Evolutionary conservation across 2,888 invertebrate species (phyloP), one percentile per base, ranked within the genome.

Genomic region (Nemoura dubitans): DNA sequence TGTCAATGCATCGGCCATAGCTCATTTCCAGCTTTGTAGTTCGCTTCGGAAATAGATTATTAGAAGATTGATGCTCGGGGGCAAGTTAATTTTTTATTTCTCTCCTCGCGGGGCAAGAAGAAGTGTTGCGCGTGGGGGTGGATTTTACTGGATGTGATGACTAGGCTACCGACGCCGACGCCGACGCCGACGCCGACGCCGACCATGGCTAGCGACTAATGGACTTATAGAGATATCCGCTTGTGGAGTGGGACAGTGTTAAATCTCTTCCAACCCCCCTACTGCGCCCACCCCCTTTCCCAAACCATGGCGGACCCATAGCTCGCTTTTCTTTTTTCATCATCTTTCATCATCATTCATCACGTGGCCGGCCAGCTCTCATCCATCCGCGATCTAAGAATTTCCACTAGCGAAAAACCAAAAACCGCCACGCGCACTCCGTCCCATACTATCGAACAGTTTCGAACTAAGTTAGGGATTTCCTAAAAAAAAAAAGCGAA

Each of bases 341-440:
- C 87, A 87, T 87, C 87, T 77, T 87, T 87, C 87, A 87, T 87
- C 84, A 87, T 86, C 86, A 86, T 83, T 76, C 83, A 83, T 76
- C 86, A 86, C 78, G 26, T 78, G 7, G 21, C 28, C 26, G 28
- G 78, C 26, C 25, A n/a, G n/a, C 28, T 26, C 26, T 78, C 27
- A 78, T 7, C 78, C 26, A 26, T 28, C 78, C 27, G 16, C 78
- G 78, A 78, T 26, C 78, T 26, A 78, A 78, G 27, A 78, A 14
- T 78, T 14, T 28, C 26, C 28, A 28, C 78, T 10, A 59, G 59
- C 59, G 59, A 59, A 59, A 59, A 59, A 59, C 59, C 59, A 59
- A 59, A 59, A 10, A 59, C 59, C 59, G 59, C 59, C 59, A 59
- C 59, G 59, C 59, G 59, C 59, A 14, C 59, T 36, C 10, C 59